Base-by-base conservation (phyloP, 2,888 invertebrate species). In the Dolichopus griseipennis region DNA sequence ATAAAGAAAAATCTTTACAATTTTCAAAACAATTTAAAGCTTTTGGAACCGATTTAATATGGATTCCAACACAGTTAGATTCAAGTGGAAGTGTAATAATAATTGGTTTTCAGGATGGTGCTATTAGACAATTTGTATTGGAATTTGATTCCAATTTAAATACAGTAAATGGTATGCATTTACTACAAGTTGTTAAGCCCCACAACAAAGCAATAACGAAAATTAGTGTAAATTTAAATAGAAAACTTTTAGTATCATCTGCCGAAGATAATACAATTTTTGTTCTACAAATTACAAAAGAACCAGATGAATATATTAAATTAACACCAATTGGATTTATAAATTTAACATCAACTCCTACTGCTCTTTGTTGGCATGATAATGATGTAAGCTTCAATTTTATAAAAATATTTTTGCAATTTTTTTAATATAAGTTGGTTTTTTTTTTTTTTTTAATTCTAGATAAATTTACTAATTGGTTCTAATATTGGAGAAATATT, bases 91-190 rank as follows among this genome's bases (percentile, higher is more conserved):
- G 85, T 34, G 85, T 88, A 61, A 74, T 93, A 41, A 77, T 91
- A 10, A 83, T 88, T 3, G 91, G 88, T 2, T 93, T 90, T 72
- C 83, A 81, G 22, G 91, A 90, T 76, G 93, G 93, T 12, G 84
- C 89, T 52, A 79, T 93, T 74, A 84, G 92, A 62, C 83, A 86
- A 52, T 74, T 84, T 18, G 74, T 73, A 2, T 69, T 81, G 18
- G 76, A 81, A 67, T 33, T 78, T 1, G 20, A 33, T 20, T 64
- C 69, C 8, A 27, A 37, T 21, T 33, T 65, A 6, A 74, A 72
- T 12, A 4, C n/a, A 1, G 18, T 66, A 9, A 41, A 69, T 6
- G 69, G 70, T 5, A 68, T 79, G 20, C 71, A 75, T 68, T 74
- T 78, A 41, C 77, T 83, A 61, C 79, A 86, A 83, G 78, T 85